Conservation (phyloP, 2,113 vertebrate species). For the Antechinus flavipes region DNA sequence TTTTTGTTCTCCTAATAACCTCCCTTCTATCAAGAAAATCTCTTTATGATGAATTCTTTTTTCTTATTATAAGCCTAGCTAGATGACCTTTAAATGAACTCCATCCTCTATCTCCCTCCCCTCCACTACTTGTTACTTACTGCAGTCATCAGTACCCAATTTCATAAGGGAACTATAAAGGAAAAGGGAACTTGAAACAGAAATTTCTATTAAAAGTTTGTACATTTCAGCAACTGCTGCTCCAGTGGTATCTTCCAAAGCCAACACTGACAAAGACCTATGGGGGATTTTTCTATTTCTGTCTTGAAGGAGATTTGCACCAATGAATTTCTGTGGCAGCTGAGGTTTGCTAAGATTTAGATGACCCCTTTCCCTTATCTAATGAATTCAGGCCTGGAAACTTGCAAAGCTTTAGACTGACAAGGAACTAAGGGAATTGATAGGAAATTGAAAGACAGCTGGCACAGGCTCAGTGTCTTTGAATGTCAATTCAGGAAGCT, state of each 20-base stretch:
- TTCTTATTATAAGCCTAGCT: conserved; percentile 2
- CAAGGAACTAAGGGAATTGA: conserved; percentile 70
- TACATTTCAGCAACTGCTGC: conserved; percentile 60
- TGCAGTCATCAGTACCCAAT: conserved; percentile 47
- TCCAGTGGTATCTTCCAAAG: conserved; percentile 67
- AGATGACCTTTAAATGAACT: conserved; percentile 57
- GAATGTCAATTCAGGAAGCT: conserved; percentile 67
- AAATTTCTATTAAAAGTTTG: conserved; percentile 54
- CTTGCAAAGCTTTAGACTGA: conserved; percentile 74
- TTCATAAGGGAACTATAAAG: conserved; percentile 69
- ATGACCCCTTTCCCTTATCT: conserved; percentile 76
- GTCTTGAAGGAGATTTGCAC: conserved; percentile 65
- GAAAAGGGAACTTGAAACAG: conserved; percentile 63
- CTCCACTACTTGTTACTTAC: conserved; percentile 15
- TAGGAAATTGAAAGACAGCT: conserved; percentile 70
- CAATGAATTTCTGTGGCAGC: conserved; percentile 53
- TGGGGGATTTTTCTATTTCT: conserved; percentile 68
- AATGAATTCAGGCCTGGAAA: conserved; percentile 76
- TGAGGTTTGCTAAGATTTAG: conserved; percentile 67
- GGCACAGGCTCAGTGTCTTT: conserved; percentile 38
- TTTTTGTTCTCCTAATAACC: conserved; percentile 53
- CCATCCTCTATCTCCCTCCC: neutral
- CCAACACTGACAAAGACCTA: conserved; percentile 60
- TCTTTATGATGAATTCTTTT: conserved; percentile 38
- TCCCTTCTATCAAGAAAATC: conserved; percentile 50